Evolutionary conservation across 2,888 invertebrate genomes (phyloP).

Genomic region (Lasioglossum zephyrum): DNA sequence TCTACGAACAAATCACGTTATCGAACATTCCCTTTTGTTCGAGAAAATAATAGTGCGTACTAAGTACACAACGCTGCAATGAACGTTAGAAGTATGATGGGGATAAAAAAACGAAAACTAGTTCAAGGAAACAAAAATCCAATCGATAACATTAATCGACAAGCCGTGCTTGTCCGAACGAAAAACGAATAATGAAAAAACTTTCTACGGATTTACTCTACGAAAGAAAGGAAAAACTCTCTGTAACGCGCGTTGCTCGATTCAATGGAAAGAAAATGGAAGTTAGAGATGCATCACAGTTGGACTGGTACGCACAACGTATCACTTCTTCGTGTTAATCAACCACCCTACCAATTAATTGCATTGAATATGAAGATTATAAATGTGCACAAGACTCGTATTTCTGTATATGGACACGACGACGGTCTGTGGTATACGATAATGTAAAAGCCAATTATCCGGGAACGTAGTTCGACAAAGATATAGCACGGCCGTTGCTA

Average conservation of each 20-base stretch:
- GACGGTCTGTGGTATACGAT: constrained; percentile 47
- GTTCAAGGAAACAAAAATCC: constrained; percentile 11
- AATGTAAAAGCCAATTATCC: constrained; percentile 39
- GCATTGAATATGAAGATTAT: constrained; percentile 35
- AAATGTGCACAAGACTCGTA: constrained; percentile 52
- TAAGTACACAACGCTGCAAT: constrained; percentile 21
- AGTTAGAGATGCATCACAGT: constrained; percentile 17
- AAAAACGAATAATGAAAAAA: constrained; percentile 2
- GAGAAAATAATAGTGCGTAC: constrained; percentile 18
- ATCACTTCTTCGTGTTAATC: constrained; percentile 41
- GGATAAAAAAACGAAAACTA: constrained; percentile 20
- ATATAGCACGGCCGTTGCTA: constrained; percentile 57
- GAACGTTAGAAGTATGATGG: background rate
- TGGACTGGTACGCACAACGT: constrained; percentile 52
- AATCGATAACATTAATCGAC: constrained; percentile 25
- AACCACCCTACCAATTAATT: constrained; percentile 44
- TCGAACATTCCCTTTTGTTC: constrained; percentile 43
- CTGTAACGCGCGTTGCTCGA: constrained; percentile 20
- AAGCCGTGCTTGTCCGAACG: background rate
- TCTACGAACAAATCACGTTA: constrained; percentile 32
- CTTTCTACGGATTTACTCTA: constrained; percentile 9
- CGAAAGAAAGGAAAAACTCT: constrained; percentile 17
- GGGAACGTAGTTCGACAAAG: constrained; percentile 42
- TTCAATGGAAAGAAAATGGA: background rate
- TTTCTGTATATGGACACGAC: constrained; percentile 48